Evolutionary conservation across 2,113 vertebrate species (phyloP), one percentile per base, ranked within the genome.

Genomic region (Scalopus aquaticus): DNA sequence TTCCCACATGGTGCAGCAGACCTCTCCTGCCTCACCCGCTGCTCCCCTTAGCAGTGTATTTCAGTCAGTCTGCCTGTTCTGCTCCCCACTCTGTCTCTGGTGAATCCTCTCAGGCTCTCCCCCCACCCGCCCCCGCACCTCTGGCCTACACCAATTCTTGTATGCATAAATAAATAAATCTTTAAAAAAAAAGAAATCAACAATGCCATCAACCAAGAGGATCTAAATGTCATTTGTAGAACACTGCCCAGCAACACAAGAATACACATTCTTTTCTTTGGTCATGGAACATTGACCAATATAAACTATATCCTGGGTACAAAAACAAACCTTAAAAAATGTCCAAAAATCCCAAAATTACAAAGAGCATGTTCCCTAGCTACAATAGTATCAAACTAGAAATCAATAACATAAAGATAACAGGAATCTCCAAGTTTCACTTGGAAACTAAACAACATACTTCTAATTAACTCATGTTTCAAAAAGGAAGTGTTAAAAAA

Each of bases 401-500:
- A 83, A 44, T 85, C 6, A 54, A 65, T 64, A 72, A 60, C 28
- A 37, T 37, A 62, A 80, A 95, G 60, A 46, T 81, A 78, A 76
- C 5, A 62, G 30, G 37, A 95, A 37, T 83, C 32, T 37, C 44
- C 30, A 82, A 81, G 58, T 30, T 32, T 30, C 6, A 93, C 85
- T 74, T 90, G 39, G 65, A 74, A 85, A 80, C 56, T 49, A 39
- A 79, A 89, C 26, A 78, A 37, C 78, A 42, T 80, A 60, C n/a
- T 80, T 90, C 56, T 80, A 85, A 85, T 67, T 60, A 69, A 80
- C 65, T 22, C 24, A 42, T 93, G 67, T 17, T 26, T 83, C 62
- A n/a, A 83, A 94, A 95, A 83, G 35, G 44, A 88, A 88, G 44
- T 83, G 39, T 81, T 46, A 65, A 73, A 82, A n/a, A n/a, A n/a